Base-by-base conservation (phyloP, 2,888 invertebrate genomes). In the Scelioninae gen. 2 region DNA sequence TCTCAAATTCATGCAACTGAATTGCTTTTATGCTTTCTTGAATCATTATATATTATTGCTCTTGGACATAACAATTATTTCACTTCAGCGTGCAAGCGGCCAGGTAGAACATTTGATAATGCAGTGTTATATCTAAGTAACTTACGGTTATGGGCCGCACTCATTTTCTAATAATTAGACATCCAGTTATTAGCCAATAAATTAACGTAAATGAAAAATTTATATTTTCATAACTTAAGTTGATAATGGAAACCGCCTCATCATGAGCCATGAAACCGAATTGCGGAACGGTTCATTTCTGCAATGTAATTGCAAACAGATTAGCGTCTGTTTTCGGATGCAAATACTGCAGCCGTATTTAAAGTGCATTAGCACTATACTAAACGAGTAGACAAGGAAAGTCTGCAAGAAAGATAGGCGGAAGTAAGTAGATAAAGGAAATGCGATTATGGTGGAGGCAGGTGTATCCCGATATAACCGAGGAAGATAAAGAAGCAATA, bases 241-340 rank as follows among this genome's bases (percentile, higher is more conserved):
- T 46, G 53, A 69, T 61, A 55, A 70, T 53, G 41, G 39, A 63
- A 70, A 70, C 61, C 69, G 57, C 50, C 60, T 64, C 67, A 64
- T 41, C 37, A 58, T 55, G 46, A 58, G 16, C 68, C 48, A 50
- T 69, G 70, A 70, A 74, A 75, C 73, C 75, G 63, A 76, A 76
- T 76, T 76, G 75, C 73, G 79, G 64, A 72, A 69, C 72, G 70
- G 68, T 71, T 75, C 73, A 75, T 75, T 76, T 75, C 72, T 58
- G 73, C 73, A 73, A 65, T 72, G 78, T 76, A 81, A 78, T 77
- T 80, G 77, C 76, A 78, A 77, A 76, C 76, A 75, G 76, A 81
- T 80, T 80, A 79, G 74, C 77, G 73, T 71, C 73, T 69, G 67
- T 53, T 73, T 73, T 58, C 69, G 57, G 53, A 68, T 71, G 60